Percentiles rank a stretch among this genome's conserved stretches.
Conservation (phyloP, 2,113 vertebrate genomes). For the Desmodus rotundus region DNA sequence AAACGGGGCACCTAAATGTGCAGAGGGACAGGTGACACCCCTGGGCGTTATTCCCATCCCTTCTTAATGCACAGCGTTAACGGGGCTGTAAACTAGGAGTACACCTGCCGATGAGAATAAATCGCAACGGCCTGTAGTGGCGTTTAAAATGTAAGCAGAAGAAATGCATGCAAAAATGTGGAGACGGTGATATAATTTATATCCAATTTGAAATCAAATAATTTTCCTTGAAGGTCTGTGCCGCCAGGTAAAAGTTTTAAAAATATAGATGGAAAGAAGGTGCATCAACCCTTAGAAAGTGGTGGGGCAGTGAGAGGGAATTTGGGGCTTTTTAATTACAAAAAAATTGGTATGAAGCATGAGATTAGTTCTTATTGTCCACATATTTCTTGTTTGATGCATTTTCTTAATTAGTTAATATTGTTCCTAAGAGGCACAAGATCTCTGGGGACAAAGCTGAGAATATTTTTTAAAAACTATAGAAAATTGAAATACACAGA, state of each 20-base stretch:
- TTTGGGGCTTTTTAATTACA: neutral
- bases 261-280: neutral
- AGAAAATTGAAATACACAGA: neutral
- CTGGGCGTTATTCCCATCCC: neutral
- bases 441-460: neutral
- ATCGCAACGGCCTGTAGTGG: neutral
- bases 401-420: neutral
- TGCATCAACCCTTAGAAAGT: accelerated
- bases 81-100: neutral
- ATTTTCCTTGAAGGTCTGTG: too few relatives aligned
- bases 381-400: too few relatives aligned
- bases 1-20: too few relatives aligned
- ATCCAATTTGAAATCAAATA: neutral
- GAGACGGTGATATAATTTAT: neutral
- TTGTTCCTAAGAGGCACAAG: too few relatives aligned
- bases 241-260: too few relatives aligned
- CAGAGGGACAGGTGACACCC: neutral
- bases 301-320: neutral
- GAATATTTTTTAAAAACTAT: neutral
- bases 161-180: neutral
- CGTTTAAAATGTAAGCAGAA: neutral
- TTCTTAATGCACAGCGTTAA: too few relatives aligned
- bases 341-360: neutral
- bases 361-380: neutral
- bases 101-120: neutral